Percentiles rank a stretch among this genome's conserved stretches.
These are phyloP conservation scores for Hydrotaea cyrtoneurina DNA, from an alignment of 2,888 invertebrate species.

Conservation along the genomic window DNA sequence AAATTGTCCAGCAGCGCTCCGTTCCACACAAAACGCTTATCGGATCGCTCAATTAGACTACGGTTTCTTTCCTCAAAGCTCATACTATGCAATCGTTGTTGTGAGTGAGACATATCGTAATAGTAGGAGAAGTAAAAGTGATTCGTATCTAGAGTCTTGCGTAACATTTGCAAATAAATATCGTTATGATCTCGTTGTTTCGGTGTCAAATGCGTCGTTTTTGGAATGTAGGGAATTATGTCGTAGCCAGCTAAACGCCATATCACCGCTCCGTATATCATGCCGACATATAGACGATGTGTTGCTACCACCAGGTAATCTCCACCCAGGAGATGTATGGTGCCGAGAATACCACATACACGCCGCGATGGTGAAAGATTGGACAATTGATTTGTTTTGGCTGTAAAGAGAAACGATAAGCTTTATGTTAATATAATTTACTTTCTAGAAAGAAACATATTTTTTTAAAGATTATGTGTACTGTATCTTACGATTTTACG, in stretches of 20 bases:
- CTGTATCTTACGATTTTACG: too few species aligned
- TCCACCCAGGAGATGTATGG: slow-evolving; percentile 91
- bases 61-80: slow-evolving; percentile 83
- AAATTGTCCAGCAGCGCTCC: slow-evolving; percentile 89
- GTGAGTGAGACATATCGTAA: slow-evolving; percentile 94
- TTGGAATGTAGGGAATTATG: slow-evolving; percentile 92
- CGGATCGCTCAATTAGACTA: slow-evolving; percentile 89
- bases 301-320: slow-evolving; percentile 94
- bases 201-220: slow-evolving; percentile 90
- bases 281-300: slow-evolving; percentile 89
- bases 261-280: slow-evolving; percentile 89
- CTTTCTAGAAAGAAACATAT: too few species aligned
- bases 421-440: too few species aligned
- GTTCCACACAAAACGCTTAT: slow-evolving; percentile 97
- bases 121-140: slow-evolving; percentile 96
- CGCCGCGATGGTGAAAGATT: slow-evolving; percentile 84
- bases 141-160: slow-evolving; percentile 90
- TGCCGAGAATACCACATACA: slow-evolving; percentile 94
- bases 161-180: slow-evolving; percentile 92
- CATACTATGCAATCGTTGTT: slow-evolving; percentile 92
- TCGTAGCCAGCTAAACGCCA: slow-evolving; percentile 91
- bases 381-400: slow-evolving; percentile 84
- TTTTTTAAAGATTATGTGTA: too few species aligned
- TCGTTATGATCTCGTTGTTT: slow-evolving; percentile 92
- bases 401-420: slow-evolving; percentile 72